Conservation (phyloP, 2,888 invertebrate species). For the Drosophila koepferae region DNA sequence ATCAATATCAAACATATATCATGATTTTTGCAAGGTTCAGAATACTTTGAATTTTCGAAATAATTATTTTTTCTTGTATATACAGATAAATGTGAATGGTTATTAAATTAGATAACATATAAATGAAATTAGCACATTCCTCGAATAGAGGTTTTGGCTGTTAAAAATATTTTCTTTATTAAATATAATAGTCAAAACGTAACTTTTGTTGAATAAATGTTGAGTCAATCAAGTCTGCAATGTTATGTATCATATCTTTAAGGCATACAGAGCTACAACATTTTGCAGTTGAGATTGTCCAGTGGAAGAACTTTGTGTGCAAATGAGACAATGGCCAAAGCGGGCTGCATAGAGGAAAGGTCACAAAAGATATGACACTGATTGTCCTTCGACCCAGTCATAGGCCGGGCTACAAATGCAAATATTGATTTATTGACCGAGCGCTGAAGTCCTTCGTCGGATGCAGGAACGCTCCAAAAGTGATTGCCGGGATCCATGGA, state of each 20-base stretch:
- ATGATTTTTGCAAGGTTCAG: background rate
- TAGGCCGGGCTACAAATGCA: slow-evolving; percentile 96
- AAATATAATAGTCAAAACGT: background rate
- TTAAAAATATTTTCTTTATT: background rate
- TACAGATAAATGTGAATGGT: background rate
- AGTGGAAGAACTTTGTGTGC: slow-evolving; percentile 82
- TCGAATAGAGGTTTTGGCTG: background rate
- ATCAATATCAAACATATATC: background rate
- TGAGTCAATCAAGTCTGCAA: background rate
- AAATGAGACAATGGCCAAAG: slow-evolving; percentile 92
- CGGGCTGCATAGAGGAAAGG: slow-evolving; percentile 95
- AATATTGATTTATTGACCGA: slow-evolving; percentile 89
- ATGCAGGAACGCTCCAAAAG: slow-evolving; percentile 87
- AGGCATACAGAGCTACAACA: slow-evolving; percentile 33
- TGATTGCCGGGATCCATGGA: slow-evolving; percentile 96
- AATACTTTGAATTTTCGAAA: background rate
- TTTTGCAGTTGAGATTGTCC: slow-evolving; percentile 61
- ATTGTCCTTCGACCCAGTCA: slow-evolving; percentile 93
- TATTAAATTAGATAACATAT: background rate
- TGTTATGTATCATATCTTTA: background rate
- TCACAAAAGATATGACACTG: slow-evolving; percentile 99
- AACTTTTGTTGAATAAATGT: background rate
- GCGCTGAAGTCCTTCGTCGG: slow-evolving; percentile 58
- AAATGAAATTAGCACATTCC: background rate
- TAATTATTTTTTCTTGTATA: background rate